Percentiles rank a stretch among this genome's conserved stretches.
phyloP scores from a whole-genome alignment of 2,113 vertebrate species.

The Phalacrocorax brasilianus region DNA sequence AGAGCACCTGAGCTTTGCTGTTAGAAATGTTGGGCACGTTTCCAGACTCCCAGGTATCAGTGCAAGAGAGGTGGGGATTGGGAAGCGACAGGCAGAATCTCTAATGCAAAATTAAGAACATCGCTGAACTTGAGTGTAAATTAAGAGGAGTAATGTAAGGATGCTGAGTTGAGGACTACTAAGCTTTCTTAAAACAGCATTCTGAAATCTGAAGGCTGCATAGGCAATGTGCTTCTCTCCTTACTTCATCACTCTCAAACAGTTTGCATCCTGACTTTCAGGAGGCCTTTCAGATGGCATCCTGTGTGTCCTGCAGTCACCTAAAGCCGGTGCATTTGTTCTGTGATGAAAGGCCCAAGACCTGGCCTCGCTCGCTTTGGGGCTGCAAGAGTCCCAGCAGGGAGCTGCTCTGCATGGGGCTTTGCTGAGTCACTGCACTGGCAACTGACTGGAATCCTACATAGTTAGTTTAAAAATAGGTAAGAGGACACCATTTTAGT shows the following conservation, averaged over 20 bases:
- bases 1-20: not conserved
- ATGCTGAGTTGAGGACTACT: not conserved
- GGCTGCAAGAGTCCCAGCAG: not conserved
- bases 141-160: not conserved
- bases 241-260: not conserved
- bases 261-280: not conserved
- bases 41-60: not conserved
- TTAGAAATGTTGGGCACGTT: not conserved
- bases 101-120: not conserved
- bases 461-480: constrained; percentile 11
- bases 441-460: not conserved
- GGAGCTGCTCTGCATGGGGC: not conserved
- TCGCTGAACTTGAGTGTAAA: not conserved
- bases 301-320: not conserved
- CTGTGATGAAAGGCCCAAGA: not conserved
- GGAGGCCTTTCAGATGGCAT: not conserved
- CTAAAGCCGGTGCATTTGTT: not conserved
- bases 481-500: not conserved
- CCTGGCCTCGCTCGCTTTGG: not conserved
- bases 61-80: rapidly evolving
- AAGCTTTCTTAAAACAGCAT: not conserved
- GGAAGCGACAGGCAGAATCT: not conserved
- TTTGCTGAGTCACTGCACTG: not conserved
- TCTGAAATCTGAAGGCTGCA: not conserved
- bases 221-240: not conserved